phyloP scores from a whole-genome alignment of 1,140 invertebrate genomes.

The Bathynomus jamesi region DNA sequence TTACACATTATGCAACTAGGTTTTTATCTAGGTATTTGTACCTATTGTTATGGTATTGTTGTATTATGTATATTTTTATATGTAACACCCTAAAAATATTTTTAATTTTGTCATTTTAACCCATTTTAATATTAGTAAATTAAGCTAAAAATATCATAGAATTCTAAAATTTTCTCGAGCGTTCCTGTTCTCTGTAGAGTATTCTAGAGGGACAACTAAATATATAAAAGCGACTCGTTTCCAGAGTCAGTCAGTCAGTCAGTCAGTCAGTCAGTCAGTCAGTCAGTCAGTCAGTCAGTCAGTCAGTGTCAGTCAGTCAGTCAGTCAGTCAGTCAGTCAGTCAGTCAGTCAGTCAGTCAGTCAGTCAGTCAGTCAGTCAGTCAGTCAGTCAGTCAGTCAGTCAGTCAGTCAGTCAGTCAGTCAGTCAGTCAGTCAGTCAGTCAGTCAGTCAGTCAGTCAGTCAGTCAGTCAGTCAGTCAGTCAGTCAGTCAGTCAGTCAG shows the following conservation, averaged over 20 bases:
- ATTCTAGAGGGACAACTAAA: too few relatives aligned
- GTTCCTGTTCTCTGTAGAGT: too few relatives aligned
- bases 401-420: constrained; percentile 24
- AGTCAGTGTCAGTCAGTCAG: constrained; percentile 16
- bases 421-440: constrained; percentile 21
- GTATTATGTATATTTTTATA: too few relatives aligned
- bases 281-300: neutral
- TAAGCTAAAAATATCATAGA: too few relatives aligned
- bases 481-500: constrained; percentile 26
- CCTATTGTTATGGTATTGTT: too few relatives aligned
- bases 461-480: constrained; percentile 26
- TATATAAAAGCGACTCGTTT: too few relatives aligned
- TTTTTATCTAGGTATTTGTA: too few relatives aligned
- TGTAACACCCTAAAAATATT: too few relatives aligned
- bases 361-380: constrained; percentile 22
- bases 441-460: constrained; percentile 22
- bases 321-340: constrained; percentile 8
- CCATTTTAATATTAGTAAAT: too few relatives aligned
- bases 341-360: constrained; percentile 17
- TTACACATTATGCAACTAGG: too few relatives aligned
- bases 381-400: constrained; percentile 18
- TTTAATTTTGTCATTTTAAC: too few relatives aligned
- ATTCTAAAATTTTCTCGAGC: too few relatives aligned
- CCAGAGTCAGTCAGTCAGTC: neutral
- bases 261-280: neutral